A percentile compares a stretch with the other conserved stretches of the same genome.
These are phyloP conservation scores for Etheostoma spectabile DNA, from an alignment of 2,113 vertebrate genomes.

Conservation along the genomic window DNA sequence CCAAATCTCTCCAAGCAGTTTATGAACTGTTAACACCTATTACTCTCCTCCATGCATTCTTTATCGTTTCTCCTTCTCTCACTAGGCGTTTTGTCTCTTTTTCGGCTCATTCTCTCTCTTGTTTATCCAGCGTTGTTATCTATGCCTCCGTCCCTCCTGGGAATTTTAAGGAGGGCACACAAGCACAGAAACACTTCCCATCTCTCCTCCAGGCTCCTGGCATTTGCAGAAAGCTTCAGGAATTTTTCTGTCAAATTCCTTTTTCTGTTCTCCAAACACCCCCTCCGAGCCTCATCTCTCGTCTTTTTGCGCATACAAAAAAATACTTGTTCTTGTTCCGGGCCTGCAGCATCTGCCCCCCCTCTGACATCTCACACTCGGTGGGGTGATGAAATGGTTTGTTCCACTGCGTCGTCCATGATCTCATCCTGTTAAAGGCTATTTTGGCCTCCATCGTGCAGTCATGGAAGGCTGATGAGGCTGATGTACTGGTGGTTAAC, in stretches of 20 bases:
- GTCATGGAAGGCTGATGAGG: constrained; percentile 55
- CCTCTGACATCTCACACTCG: constrained; percentile 27
- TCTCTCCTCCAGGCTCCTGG: constrained; percentile 44
- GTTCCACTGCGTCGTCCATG: constrained; percentile 75
- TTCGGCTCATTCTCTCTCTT: constrained; percentile 21
- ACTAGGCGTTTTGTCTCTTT: neutral
- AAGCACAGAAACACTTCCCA: constrained; percentile 45
- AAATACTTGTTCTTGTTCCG: neutral
- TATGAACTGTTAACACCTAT: constrained; percentile 1
- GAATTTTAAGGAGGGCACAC: constrained; percentile 45
- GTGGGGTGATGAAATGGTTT: constrained; percentile 70
- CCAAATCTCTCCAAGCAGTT: neutral
- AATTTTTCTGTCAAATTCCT: constrained; percentile 47
- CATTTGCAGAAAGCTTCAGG: constrained; percentile 60
- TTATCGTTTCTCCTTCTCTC: constrained; percentile 1
- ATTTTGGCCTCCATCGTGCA: constrained; percentile 46
- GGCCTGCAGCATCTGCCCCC: constrained; percentile 28
- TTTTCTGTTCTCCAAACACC: neutral
- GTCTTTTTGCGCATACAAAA: constrained; percentile 11
- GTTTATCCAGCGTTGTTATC: constrained; percentile 47
- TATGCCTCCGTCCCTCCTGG: constrained; percentile 26
- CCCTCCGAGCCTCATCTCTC: neutral
- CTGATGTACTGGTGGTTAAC: constrained; percentile 70
- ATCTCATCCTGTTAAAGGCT: constrained; percentile 72
- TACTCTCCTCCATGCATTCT: neutral